Conservation (phyloP, 2,113 vertebrate species). For the Pygoscelis adeliae region DNA sequence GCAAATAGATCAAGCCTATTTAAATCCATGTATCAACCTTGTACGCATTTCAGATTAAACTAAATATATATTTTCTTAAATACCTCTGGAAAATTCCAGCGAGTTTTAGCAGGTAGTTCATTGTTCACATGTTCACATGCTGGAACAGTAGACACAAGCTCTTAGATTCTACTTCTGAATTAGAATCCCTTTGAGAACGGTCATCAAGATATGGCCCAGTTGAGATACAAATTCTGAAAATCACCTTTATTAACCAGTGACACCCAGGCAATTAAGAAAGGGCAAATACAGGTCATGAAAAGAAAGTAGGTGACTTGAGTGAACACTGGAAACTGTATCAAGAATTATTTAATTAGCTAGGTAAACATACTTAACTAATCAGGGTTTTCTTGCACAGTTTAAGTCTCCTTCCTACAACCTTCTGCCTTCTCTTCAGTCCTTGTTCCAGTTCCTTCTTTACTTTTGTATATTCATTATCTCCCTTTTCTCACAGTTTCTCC, state of each 20-base stretch:
- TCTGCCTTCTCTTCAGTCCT: not conserved
- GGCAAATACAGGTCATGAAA: not conserved
- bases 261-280: not conserved
- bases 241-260: not conserved
- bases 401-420: constrained; percentile 2
- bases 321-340: not conserved
- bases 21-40: not conserved
- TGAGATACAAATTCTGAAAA: not conserved
- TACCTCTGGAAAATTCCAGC: not conserved
- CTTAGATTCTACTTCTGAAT: not conserved
- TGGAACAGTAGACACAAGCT: not conserved
- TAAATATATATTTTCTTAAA: not conserved
- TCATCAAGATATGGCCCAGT: not conserved
- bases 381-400: not conserved
- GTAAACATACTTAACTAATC: not conserved
- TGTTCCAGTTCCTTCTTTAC: not conserved
- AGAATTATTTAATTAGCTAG: constrained; percentile 11
- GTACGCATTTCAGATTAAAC: not conserved
- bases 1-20: not conserved
- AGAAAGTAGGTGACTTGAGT: constrained; percentile 20
- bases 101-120: not conserved
- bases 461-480: not conserved
- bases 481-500: not conserved
- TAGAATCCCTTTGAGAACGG: not conserved
- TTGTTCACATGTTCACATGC: not conserved